Evolutionary conservation across 2,888 invertebrate species (phyloP).

Genomic region (Geophilus truncorum): DNA sequence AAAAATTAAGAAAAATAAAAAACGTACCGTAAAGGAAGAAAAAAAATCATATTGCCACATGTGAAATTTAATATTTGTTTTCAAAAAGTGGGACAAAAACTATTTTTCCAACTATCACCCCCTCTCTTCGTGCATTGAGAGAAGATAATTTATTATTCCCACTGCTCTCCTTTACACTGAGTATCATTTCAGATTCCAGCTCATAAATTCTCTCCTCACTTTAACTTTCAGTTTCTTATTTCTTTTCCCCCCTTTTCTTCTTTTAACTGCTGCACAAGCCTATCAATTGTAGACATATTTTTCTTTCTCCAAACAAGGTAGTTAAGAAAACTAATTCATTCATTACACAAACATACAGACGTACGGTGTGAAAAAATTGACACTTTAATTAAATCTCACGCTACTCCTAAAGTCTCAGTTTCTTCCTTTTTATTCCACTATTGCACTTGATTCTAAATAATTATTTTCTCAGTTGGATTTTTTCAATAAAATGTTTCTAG

Average conservation of each 20-base stretch:
- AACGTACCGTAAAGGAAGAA: too few relatives aligned
- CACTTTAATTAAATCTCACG: slow-evolving; percentile 1
- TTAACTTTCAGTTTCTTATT: slow-evolving; percentile 16
- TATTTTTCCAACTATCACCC: not conserved
- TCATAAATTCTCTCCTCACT: not conserved
- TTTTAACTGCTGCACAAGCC: not conserved
- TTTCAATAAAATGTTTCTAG: slow-evolving; percentile 8
- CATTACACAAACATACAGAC: not conserved
- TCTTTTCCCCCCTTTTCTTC: not conserved
- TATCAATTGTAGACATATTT: not conserved
- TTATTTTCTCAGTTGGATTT: slow-evolving; percentile 21
- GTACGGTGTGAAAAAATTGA: not conserved
- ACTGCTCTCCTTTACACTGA: not conserved
- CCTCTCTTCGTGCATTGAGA: not conserved
- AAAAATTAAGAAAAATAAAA: not conserved
- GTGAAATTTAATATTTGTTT: not conserved
- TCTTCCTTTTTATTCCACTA: not conserved
- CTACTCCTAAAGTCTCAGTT: not conserved
- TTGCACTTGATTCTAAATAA: slow-evolving; percentile 18
- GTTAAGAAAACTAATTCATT: not conserved
- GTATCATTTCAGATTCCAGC: slow-evolving; percentile 22
- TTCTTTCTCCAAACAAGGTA: not conserved
- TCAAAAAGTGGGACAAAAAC: not conserved
- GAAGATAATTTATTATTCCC: slow-evolving; percentile 25
- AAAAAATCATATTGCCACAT: not conserved